Conservation (phyloP, 2,888 invertebrate species). For the Sinelater perroti region DNA sequence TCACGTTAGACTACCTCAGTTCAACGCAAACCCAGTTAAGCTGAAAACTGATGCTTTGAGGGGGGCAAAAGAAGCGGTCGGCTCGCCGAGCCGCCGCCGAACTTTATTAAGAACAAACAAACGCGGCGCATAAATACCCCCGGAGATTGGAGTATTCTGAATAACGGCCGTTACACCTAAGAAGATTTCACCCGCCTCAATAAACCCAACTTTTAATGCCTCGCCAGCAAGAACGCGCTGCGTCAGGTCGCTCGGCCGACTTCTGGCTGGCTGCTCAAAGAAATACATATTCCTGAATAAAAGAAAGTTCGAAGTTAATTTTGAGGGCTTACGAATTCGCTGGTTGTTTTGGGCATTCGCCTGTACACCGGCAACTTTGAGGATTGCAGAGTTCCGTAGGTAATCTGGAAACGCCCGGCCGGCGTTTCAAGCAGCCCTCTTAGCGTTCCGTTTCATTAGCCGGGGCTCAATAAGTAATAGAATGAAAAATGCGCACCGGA, state of each 20-base stretch:
- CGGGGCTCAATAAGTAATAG: conserved; percentile 15
- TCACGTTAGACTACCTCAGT: conserved; percentile 12
- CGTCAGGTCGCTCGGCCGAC: too few relatives aligned
- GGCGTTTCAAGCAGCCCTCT: conserved; percentile 18
- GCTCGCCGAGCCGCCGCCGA: conserved; percentile 10
- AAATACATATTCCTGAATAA: conserved; percentile 17
- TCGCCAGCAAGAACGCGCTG: too few relatives aligned
- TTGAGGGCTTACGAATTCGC: conserved; percentile 16
- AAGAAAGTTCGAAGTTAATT: conserved; percentile 24
- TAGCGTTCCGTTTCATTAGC: conserved; percentile 19
- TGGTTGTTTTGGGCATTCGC: conserved; percentile 12
- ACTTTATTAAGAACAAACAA: conserved; percentile 21
- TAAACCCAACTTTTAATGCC: conserved; percentile 6
- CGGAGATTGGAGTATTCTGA: conserved; percentile 11
- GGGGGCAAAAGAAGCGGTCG: conserved; percentile 1
- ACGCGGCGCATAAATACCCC: not conserved
- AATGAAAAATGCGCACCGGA: conserved; percentile 3
- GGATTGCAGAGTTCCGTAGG: conserved; percentile 17
- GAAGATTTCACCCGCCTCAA: conserved; percentile 7
- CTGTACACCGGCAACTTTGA: conserved; percentile 9
- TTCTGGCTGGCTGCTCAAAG: too few relatives aligned
- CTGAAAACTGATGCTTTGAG: conserved; percentile 10
- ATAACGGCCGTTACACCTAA: conserved; percentile 9
- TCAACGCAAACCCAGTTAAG: conserved; percentile 8
- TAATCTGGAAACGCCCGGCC: conserved; percentile 16